These are phyloP conservation scores for Dryobates pubescens DNA, from an alignment of 2,797 vertebrate species.

Conservation along the genomic window DNA sequence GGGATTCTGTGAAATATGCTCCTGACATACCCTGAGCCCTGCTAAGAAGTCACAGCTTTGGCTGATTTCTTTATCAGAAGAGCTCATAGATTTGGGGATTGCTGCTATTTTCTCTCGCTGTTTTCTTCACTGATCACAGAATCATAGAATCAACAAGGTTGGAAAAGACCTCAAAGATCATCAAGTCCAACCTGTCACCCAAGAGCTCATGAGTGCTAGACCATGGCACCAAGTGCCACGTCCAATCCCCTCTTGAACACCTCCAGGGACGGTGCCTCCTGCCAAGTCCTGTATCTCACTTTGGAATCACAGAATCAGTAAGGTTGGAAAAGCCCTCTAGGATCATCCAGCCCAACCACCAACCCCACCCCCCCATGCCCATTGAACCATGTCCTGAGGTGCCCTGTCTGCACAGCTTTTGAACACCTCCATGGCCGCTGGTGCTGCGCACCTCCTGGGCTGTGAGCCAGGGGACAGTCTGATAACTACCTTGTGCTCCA, in stretches of 20 bases:
- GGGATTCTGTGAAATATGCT: background rate
- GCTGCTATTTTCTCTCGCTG: background rate
- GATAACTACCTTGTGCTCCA: slow-evolving; percentile 7
- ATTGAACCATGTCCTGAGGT: too few relatives aligned
- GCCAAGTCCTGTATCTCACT: background rate
- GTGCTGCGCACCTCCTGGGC: background rate
- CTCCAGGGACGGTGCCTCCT: too few relatives aligned
- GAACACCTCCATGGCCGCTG: background rate
- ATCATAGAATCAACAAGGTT: too few relatives aligned
- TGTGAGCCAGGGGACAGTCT: background rate
- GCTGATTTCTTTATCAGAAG: background rate
- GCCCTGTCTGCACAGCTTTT: too few relatives aligned
- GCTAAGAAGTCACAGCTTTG: background rate
- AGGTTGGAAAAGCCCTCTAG: too few relatives aligned
- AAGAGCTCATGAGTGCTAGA: too few relatives aligned
- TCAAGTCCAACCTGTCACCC: too few relatives aligned
- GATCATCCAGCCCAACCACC: too few relatives aligned
- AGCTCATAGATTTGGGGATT: background rate
- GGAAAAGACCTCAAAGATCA: too few relatives aligned
- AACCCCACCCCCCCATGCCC: too few relatives aligned
- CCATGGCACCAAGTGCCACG: too few relatives aligned
- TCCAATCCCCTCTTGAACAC: too few relatives aligned
- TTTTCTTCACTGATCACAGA: background rate
- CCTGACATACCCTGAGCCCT: background rate
- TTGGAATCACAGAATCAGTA: background rate